A percentile compares a stretch with the other conserved stretches of the same genome.
Evolutionary conservation across 2,797 vertebrate species (phyloP).

Genomic region (Pteronotus mesoamericanus): DNA sequence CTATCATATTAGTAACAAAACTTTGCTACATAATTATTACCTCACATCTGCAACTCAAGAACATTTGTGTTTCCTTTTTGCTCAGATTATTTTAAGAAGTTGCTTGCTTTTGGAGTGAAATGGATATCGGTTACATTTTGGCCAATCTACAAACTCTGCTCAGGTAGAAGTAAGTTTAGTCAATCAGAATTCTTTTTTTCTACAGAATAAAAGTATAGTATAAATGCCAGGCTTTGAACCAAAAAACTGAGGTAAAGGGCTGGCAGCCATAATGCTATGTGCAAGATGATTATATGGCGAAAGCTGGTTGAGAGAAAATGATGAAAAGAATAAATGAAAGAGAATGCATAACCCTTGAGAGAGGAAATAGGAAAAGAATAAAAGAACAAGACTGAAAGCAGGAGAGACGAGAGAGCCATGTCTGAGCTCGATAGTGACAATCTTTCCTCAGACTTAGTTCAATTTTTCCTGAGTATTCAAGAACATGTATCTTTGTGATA

Average conservation of each 20-base stretch:
- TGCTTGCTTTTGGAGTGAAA: background rate
- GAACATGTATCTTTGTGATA: background rate
- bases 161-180: background rate
- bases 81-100: background rate
- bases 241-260: background rate
- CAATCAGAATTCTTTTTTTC: background rate
- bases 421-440: accelerated
- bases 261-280: background rate
- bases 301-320: background rate
- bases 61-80: background rate
- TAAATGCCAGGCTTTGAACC: background rate
- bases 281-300: background rate
- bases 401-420: accelerated
- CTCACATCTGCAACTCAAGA: background rate
- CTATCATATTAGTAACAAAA: background rate
- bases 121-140: background rate
- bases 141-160: background rate
- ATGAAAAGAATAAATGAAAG: background rate
- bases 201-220: background rate
- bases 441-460: background rate
- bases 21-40: background rate
- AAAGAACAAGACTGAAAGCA: background rate
- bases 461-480: background rate
- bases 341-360: background rate
- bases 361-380: background rate